These are phyloP conservation scores for Drosophila insularis DNA, from an alignment of 1,140 invertebrate genomes.

Conservation along the genomic window DNA sequence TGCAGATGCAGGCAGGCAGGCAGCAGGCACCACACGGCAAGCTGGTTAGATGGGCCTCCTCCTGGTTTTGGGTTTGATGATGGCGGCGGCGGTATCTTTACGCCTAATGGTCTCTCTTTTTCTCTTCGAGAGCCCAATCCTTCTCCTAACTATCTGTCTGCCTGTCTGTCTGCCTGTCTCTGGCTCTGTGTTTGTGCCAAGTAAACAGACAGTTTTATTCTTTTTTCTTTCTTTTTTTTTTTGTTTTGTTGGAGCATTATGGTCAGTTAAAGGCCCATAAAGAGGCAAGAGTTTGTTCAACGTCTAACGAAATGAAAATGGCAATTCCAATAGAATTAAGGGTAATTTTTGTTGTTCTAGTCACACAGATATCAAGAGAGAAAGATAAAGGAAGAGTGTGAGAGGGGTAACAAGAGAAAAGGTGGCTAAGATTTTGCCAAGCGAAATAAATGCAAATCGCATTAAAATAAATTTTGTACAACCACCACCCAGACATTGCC, in stretches of 20 bases:
- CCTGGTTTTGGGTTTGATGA: neutral
- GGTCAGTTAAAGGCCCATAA: slow-evolving; percentile 54
- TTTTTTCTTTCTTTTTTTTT: neutral
- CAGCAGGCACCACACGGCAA: slow-evolving; percentile 6
- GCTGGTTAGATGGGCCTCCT: slow-evolving; percentile 12
- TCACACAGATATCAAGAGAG: neutral
- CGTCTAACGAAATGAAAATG: slow-evolving; percentile 44
- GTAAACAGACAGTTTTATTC: slow-evolving; percentile 66
- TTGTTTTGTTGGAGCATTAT: slow-evolving; percentile 39
- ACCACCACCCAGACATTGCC: neutral
- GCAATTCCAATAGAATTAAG: slow-evolving; percentile 69
- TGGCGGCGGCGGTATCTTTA: slow-evolving; percentile 41
- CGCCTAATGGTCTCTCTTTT: slow-evolving; percentile 50
- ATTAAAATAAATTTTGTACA: slow-evolving; percentile 70
- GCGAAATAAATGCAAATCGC: slow-evolving; percentile 78
- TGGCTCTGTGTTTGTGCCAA: slow-evolving; percentile 40
- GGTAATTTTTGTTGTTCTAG: slow-evolving; percentile 50
- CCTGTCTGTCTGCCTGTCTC: neutral
- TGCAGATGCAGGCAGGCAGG: slow-evolving; percentile 43
- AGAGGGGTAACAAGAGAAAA: too few relatives aligned
- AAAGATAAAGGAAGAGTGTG: neutral
- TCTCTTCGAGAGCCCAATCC: slow-evolving; percentile 30
- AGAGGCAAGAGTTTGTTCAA: slow-evolving; percentile 42
- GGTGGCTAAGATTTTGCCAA: slow-evolving; percentile 40
- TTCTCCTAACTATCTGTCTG: slow-evolving; percentile 5